phyloP scores from a whole-genome alignment of 1,140 invertebrate genomes.

The Drosophila mayri region DNA sequence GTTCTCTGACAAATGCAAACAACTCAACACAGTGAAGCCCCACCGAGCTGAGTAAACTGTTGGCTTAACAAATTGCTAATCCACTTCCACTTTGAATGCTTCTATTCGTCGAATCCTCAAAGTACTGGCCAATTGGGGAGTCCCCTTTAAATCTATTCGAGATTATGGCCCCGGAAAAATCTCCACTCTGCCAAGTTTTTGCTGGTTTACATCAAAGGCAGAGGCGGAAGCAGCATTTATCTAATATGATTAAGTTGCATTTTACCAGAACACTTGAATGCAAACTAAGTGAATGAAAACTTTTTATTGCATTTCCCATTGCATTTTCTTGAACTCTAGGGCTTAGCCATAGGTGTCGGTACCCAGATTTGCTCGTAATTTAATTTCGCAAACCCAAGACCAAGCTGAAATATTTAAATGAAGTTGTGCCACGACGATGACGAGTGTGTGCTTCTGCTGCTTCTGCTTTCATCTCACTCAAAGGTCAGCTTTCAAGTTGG shows the following conservation, averaged over 20 bases:
- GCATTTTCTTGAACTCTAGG: neutral
- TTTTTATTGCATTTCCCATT: conserved; percentile 19
- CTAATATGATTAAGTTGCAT: conserved; percentile 42
- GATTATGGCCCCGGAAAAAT: conserved; percentile 36
- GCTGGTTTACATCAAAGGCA: conserved; percentile 22
- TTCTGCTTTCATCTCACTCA: conserved; percentile 29
- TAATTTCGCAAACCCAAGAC: conserved; percentile 7
- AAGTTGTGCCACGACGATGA: conserved; percentile 6
- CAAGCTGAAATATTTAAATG: conserved; percentile 32
- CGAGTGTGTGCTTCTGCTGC: conserved; percentile 8
- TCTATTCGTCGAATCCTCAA: conserved; percentile 13
- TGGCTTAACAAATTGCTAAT: conserved; percentile 80
- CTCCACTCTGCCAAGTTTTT: conserved; percentile 3
- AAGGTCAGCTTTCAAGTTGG: conserved; percentile 39
- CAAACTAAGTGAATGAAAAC: conserved; percentile 16
- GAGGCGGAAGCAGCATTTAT: conserved; percentile 8
- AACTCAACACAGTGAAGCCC: conserved; percentile 62
- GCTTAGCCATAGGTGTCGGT: conserved; percentile 2
- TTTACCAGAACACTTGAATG: conserved; percentile 21
- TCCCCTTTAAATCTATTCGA: conserved; percentile 21
- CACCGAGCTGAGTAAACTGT: conserved; percentile 69
- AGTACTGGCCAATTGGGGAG: conserved; percentile 25
- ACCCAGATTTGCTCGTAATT: conserved; percentile 15
- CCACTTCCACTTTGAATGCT: conserved; percentile 49
- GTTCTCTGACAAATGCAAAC: conserved; percentile 44